Evolutionary conservation across 2,888 invertebrate genomes (phyloP).

Genomic region (Pimpla rufipes): DNA sequence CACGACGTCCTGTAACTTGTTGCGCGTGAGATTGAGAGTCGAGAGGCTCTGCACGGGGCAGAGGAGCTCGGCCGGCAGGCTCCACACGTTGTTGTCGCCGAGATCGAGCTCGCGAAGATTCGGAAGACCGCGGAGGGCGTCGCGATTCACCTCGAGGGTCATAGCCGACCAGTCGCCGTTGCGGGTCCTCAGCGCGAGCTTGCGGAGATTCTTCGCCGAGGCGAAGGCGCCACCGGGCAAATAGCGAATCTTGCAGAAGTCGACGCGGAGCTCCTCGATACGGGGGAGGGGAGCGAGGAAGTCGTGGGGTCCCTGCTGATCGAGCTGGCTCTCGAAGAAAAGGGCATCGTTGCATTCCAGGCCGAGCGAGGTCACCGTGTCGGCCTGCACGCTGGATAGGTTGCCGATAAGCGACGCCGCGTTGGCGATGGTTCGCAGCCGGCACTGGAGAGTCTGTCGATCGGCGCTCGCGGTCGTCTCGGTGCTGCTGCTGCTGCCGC

Average conservation of each 20-base stretch:
- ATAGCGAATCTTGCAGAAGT: conserved; percentile 92
- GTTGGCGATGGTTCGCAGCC: conserved; percentile 90
- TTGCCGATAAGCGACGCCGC: conserved; percentile 90
- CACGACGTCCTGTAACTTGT: conserved; percentile 92
- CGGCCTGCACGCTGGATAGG: conserved; percentile 89
- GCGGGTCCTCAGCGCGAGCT: conserved; percentile 90
- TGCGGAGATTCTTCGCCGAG: conserved; percentile 89
- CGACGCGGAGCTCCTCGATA: conserved; percentile 90
- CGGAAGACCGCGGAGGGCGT: conserved; percentile 90
- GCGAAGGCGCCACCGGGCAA: conserved; percentile 90
- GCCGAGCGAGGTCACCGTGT: conserved; percentile 89
- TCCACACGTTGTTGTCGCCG: conserved; percentile 92
- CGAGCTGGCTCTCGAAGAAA: conserved; percentile 91
- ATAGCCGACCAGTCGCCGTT: conserved; percentile 93
- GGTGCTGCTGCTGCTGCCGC: conserved; percentile 86
- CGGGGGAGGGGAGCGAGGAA: conserved; percentile 89
- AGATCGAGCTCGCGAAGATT: conserved; percentile 90
- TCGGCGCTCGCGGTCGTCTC: conserved; percentile 76
- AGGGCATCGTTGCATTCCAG: conserved; percentile 92
- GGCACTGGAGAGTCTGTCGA: conserved; percentile 88
- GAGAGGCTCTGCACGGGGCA: conserved; percentile 90
- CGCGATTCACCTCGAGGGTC: conserved; percentile 91
- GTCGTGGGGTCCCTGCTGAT: conserved; percentile 85
- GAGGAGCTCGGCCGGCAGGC: conserved; percentile 90
- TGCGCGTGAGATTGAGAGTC: conserved; percentile 91